Base-by-base conservation (phyloP, 2,113 vertebrate genomes). In the Centropus bengalensis region DNA sequence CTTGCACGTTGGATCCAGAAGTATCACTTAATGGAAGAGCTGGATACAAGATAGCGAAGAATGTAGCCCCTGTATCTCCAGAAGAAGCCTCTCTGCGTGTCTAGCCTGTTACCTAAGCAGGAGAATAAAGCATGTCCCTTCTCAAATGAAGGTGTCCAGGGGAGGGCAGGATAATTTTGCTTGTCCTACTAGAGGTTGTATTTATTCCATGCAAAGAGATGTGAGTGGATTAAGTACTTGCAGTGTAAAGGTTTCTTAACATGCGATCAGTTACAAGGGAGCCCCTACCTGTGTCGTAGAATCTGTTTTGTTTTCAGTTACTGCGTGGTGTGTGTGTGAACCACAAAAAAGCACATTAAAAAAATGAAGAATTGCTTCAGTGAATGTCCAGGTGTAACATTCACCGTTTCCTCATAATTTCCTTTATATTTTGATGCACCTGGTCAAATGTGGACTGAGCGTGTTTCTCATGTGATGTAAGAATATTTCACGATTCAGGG, bases 401-500 rank as follows among this genome's bases (percentile, higher is more conserved):
- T 88, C 17, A 90, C 5, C 10, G 7, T 10, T 12, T 68, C 27
- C 6, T 84, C 0, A 2, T 76, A 12, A 47, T 64, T 88, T 88
- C 7, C 17, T 82, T 82, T 75, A 3, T 73, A 5, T 91, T 84
- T 69, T 78, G 23, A 14, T 62, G 23, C 4, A n/a, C 22, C 8
- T 78, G 27, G 16, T 89, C 18, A 54, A 56, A 58, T 3, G 10
- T 2, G 24, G 9, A 15, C 42, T 8, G 13, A 33, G 10, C 49
- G 9, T 38, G 14, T 81, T 70, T 95, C 12, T 14, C 6, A 15
- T 82, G 3, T 32, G 45, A 70, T 20, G 38, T 81, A 36, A 58
- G 21, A 32, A 58, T 0, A 0, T 27, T 20, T 19, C 2, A 7
- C 12, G 36, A 12, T 3, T 86, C 4, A 45, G 44, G 44, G 44